Conservation (phyloP, 2,888 invertebrate species). For the Oxystoma pomonae region DNA sequence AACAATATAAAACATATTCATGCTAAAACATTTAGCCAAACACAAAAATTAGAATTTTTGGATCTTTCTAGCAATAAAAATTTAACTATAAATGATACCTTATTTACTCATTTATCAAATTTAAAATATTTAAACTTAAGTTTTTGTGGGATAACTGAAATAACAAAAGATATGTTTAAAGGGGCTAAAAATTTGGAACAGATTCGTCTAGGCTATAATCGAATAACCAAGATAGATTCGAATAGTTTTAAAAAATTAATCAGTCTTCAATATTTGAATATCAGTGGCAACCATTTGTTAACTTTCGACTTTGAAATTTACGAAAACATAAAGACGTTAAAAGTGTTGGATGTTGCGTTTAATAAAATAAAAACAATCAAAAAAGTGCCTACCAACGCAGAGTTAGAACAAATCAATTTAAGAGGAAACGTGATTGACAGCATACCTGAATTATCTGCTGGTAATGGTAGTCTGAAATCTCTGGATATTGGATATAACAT, state of each 20-base stretch:
- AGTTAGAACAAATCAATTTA: not conserved
- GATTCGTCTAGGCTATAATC: not conserved
- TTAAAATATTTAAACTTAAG: not conserved
- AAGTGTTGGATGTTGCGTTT: not conserved
- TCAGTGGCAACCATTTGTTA: not conserved
- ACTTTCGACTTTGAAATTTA: not conserved
- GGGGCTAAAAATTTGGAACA: not conserved
- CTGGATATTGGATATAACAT: not conserved
- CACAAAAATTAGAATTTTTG: not conserved
- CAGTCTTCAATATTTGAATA: not conserved
- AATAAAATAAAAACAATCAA: not conserved
- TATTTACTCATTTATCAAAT: not conserved
- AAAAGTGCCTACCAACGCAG: not conserved
- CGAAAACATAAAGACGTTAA: not conserved
- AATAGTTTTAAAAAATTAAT: not conserved
- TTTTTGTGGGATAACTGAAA: not conserved
- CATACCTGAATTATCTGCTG: not conserved
- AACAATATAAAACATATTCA: not conserved
- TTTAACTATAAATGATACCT: not conserved
- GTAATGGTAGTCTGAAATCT: not conserved
- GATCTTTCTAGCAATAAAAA: not conserved
- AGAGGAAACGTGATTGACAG: not conserved
- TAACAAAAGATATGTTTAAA: not conserved
- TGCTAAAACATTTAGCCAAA: not conserved
- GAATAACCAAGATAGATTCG: not conserved